phyloP scores from a whole-genome alignment of 2,888 invertebrate species.

The Pherbina coryleti region DNA sequence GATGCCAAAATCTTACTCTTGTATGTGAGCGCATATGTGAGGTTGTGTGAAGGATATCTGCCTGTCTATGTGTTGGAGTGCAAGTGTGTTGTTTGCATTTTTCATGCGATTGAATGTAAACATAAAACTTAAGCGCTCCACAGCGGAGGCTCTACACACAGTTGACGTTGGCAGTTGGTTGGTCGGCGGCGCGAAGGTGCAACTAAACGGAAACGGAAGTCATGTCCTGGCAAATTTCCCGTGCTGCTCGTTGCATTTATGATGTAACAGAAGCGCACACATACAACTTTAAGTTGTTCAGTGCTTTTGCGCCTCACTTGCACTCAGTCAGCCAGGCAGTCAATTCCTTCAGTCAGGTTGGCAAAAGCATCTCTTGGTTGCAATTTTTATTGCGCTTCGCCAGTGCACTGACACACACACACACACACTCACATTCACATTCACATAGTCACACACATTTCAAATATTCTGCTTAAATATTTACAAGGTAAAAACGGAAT shows the following conservation, averaged over 20 bases:
- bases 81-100: slow-evolving; percentile 48
- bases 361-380: slow-evolving; percentile 4
- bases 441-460: not conserved
- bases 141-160: not conserved
- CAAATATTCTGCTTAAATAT: slow-evolving; percentile 23
- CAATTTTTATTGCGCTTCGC: slow-evolving; percentile 32
- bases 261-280: not conserved
- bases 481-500: slow-evolving; percentile 8
- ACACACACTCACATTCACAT: not conserved
- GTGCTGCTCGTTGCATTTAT: not conserved
- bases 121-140: slow-evolving; percentile 40
- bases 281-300: not conserved
- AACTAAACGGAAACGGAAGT: not conserved
- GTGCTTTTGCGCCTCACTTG: not conserved
- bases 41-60: not conserved
- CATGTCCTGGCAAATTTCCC: not conserved
- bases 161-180: not conserved
- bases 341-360: slow-evolving; percentile 1
- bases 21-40: not conserved
- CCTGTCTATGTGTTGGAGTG: not conserved
- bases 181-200: not conserved
- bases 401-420: slow-evolving; percentile 24
- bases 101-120: slow-evolving; percentile 53
- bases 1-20: not conserved
- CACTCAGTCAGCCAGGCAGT: not conserved